Conservation (phyloP, 2,797 vertebrate species). For the Eremophila alpestris region DNA sequence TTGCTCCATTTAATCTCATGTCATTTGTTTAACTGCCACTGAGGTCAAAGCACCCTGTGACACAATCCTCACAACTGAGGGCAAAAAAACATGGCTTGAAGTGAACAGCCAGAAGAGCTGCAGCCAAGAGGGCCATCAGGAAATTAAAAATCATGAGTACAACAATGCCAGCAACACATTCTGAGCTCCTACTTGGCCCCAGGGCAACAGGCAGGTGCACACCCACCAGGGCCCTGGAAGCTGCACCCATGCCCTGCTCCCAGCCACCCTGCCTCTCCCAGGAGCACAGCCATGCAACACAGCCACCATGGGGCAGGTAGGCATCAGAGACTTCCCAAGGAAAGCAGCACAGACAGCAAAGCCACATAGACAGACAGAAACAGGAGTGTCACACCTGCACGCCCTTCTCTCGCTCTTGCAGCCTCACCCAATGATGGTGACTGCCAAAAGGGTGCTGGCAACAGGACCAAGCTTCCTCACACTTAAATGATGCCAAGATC, state of each 20-base stretch:
- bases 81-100: background rate
- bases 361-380: background rate
- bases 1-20: background rate
- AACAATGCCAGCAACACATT: background rate
- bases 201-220: background rate
- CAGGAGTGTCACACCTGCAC: background rate
- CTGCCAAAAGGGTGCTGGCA: background rate
- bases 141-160: background rate
- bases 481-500: background rate
- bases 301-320: background rate
- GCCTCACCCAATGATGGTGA: rapidly evolving
- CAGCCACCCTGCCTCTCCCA: rapidly evolving
- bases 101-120: background rate
- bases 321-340: background rate
- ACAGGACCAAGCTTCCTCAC: background rate
- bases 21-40: background rate
- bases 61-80: background rate
- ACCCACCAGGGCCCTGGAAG: background rate
- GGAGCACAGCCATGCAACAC: background rate
- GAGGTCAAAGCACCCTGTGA: background rate
- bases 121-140: background rate
- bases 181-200: background rate
- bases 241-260: background rate
- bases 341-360: background rate
- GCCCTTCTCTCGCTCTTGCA: background rate